Evolutionary conservation across 35 echinoderm and acorn worm genomes (phyloP), one percentile per base, ranked within the genome.

Genomic region (Nesometra sesokonis): DNA sequence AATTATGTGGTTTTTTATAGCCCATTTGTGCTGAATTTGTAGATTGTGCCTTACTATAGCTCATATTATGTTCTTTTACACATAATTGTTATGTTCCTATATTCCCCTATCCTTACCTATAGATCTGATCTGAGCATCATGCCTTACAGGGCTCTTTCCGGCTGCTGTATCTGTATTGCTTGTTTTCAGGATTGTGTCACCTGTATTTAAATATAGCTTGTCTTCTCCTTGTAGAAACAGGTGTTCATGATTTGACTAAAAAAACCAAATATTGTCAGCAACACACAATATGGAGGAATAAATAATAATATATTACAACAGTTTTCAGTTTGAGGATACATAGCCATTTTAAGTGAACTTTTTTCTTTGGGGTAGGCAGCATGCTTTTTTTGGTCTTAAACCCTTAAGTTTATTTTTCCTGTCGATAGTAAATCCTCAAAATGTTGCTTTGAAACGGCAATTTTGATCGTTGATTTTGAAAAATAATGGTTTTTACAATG

Each of bases 211-310:
- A 80, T 99, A 94, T 0, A 94, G 57, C 32, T 84, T 89, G 33
- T 91, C 93, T 47, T 91, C 92, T 29, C 95, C 95, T 94, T 93
- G 95, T 27, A 97, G 92, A 32, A 97, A 91, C 79, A 97, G 87
- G 79, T 97, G 95, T 81, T 97, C 92, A 87, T 93, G 93, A 47
- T 97, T 97, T 43, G 91, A 81, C 95, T 97, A 91, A 11, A 79
- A 46, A 33, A 0, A 79, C 27, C 0, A 39, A 78, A 37, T 23
- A 77, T 82, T 29, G 35, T 35, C 77, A n/a, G n/a, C n/a, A 39
- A 91, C 29, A 80, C 47, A 38, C 9, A 84, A 43, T 29, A 15
- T 84, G 32, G 43, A 84, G 21, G 40, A 78, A 30, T 30, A 32
- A 30, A 78, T 78, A 78, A 30, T 9, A 23, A 78, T 15, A 43